Conservation (phyloP, 2,113 vertebrate species). For the Asarcornis scutulata region DNA sequence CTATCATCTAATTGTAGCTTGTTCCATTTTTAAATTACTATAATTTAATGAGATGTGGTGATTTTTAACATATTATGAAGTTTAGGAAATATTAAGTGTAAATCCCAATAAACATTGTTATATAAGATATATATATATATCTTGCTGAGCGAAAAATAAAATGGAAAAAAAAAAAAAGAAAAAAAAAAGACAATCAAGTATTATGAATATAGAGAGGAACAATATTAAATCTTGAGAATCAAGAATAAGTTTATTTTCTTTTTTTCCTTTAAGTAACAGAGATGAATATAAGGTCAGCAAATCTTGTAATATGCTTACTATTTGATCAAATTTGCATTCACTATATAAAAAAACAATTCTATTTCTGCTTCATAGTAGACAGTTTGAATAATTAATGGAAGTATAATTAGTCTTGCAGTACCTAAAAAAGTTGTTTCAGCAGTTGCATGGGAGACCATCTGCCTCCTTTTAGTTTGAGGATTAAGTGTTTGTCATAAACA, state of each 20-base stretch:
- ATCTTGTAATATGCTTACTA: not conserved
- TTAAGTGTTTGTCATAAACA: not conserved
- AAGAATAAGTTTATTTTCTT: not conserved
- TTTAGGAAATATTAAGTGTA: not conserved
- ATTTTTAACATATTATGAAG: not conserved
- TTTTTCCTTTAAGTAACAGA: not conserved
- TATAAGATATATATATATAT: not conserved
- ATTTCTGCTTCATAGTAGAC: not conserved
- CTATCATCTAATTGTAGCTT: not conserved
- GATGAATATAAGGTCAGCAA: not conserved
- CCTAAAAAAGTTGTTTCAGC: not conserved
- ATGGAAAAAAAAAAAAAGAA: fast-evolving
- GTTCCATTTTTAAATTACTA: not conserved
- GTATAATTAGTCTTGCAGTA: not conserved
- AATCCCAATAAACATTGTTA: not conserved
- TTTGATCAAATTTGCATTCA: not conserved
- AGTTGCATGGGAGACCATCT: not conserved
- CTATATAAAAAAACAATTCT: not conserved
- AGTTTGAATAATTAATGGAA: not conserved
- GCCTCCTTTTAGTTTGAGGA: not conserved
- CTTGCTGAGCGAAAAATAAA: not conserved
- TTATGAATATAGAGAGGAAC: not conserved
- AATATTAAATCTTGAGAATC: not conserved
- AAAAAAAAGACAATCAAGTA: not conserved
- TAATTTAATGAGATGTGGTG: not conserved